Base-by-base conservation (phyloP, 2,113 vertebrate genomes). In the Sialia sialis region DNA sequence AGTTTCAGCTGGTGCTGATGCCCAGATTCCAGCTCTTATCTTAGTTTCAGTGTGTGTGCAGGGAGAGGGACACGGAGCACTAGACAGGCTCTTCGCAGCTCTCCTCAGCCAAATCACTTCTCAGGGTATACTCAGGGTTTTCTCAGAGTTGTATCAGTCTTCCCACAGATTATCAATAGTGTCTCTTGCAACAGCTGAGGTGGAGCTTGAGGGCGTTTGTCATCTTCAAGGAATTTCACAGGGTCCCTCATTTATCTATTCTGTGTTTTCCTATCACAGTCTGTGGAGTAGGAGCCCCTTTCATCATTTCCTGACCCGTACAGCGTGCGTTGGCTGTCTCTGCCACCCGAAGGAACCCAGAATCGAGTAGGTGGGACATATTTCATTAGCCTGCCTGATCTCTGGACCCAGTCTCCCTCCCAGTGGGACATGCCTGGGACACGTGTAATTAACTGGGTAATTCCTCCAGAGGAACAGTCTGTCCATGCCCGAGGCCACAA, bases 1-100 rank as follows among this genome's bases (percentile, higher is more conserved):
- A 14, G 32, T 60, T 92, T 85, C 59, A 79, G 41, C 3, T 46
- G 78, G 59, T 94, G 55, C 72, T 46, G 29, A 63, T 78, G 70
- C 64, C 75, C 56, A n/a, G 39, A 87, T 68, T 84, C 79, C 92
- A 94, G 87, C 75, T 77, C 79, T 88, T 88, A 95, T 87, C 93
- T 84, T 18, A 32, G 51, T 80, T 94, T 91, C 48, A 48, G 39
- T 4, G 32, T 43, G 43, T 56, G 64, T 67, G 68, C 81, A 51
- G 34, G 20, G 55, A 69, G 41, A 63, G 19, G 78, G 51, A 85
- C 0, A 0, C 1, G 0, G 80, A 84, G 84, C 38, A 68, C 54
- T 13, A 60, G 69, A 64, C 20, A 29, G 68, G 56, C 52, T 77
- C 66, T 76, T 80, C 43, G 7, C 64, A 55, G 72, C 49, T 91